Evolutionary conservation across 2,113 vertebrate genomes (phyloP).

Genomic region (Hydrolagus affinis): DNA sequence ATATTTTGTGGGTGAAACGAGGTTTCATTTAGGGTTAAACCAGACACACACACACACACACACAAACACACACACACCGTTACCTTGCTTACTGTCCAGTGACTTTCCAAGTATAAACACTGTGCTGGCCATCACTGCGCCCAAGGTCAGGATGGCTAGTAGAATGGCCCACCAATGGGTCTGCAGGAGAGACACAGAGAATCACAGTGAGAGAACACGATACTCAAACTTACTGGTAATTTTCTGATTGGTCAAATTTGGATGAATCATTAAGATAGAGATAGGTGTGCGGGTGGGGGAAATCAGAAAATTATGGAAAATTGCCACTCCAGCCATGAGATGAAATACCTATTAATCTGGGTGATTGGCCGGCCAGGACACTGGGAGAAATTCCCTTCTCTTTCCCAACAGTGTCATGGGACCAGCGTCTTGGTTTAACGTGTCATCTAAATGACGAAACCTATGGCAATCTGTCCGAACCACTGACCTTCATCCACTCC

Average conservation of each 20-base stretch:
- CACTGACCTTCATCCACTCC: slow-evolving; percentile 61
- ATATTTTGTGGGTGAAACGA: background rate
- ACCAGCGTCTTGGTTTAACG: no score
- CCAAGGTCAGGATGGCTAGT: slow-evolving; percentile 52
- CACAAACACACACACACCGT: no score
- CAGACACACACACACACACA: background rate
- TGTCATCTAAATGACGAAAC: no score
- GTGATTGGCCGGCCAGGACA: background rate
- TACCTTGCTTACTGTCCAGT: slow-evolving; percentile 40
- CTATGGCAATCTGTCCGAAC: background rate
- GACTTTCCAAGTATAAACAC: slow-evolving; percentile 53
- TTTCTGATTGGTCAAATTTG: no score
- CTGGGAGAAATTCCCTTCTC: background rate
- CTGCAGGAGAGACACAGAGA: slow-evolving; percentile 39
- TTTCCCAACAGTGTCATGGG: background rate
- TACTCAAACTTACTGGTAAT: no score
- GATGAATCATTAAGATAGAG: background rate
- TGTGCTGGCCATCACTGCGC: slow-evolving; percentile 55
- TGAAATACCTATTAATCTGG: background rate
- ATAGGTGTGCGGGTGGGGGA: background rate
- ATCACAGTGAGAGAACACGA: background rate
- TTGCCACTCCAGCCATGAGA: background rate
- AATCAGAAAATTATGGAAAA: background rate
- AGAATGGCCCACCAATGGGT: slow-evolving; percentile 63
- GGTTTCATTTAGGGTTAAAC: background rate